Base-by-base conservation (phyloP, 2,797 vertebrate genomes). In the Leuciscus waleckii region DNA sequence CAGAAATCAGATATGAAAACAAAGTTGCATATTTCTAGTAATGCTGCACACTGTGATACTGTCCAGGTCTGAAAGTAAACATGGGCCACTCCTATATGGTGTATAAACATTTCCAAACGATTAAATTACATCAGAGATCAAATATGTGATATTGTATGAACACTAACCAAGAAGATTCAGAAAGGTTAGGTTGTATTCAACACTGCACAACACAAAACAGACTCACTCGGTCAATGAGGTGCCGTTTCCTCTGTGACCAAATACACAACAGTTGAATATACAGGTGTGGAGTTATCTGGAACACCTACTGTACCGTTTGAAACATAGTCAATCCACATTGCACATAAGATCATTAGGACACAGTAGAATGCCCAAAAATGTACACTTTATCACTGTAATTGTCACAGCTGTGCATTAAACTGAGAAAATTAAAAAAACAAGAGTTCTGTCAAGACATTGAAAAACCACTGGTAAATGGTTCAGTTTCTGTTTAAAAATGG, bases 391-490 rank as follows among this genome's bases (percentile, higher is more conserved):
- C 68, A 81, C 70, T 68, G 51, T 65, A 82, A 41, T 41, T 49
- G 32, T 74, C 71, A 82, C 68, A 76, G 41, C 54, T 86, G 84
- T 85, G 83, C 68, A 88, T 77, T 76, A 46, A 67, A 65, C 54
- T 9, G 32, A 49, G 7, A 68, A 21, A 67, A 16, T 2, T 16
- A 54, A 61, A 74, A 29, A 39, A 49, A 17, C 9, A 37, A 13
- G 14, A 11, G 39, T 49, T 43, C 9, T 54, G 61, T 54, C 41
- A 43, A 79, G 54, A 73, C 67, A 43, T 46, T 21, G 37, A 46
- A 51, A 63, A 63, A 46, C 35, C 26, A n/a, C 26, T 68, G 32
- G 49, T 43, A 58, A 70, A 58, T 37, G 16, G 43, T 77, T 83
- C 41, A 8, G 71, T 67, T 83, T 76, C 17, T 79, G 37, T 79